Evolutionary conservation across 2,113 vertebrate species (phyloP).

Genomic region (Phycodurus eques): DNA sequence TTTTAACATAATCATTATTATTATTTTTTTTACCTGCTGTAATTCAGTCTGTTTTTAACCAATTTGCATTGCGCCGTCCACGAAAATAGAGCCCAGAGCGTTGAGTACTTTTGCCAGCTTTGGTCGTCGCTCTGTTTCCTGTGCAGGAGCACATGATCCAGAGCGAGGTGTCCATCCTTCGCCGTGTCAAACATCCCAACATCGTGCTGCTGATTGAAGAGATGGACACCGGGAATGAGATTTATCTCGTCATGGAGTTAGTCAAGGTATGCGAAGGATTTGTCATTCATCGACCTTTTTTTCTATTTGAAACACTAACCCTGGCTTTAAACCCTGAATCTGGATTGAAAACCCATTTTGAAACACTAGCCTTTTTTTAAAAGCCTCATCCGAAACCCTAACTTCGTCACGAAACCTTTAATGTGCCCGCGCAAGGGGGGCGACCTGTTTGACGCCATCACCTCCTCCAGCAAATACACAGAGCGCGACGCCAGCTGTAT

Average conservation of each 20-base stretch:
- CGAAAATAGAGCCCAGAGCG: no score
- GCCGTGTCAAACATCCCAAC: conserved; percentile 96
- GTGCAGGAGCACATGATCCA: conserved; percentile 97
- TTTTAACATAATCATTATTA: no score
- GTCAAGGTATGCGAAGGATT: conserved; percentile 83
- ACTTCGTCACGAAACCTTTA: neutral
- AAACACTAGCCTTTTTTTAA: neutral
- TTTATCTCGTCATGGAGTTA: conserved; percentile 97
- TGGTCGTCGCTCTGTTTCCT: neutral
- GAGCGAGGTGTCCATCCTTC: conserved; percentile 94
- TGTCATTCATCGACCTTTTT: no score
- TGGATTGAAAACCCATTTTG: neutral
- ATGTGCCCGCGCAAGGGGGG: conserved; percentile 80
- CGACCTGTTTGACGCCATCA: conserved; percentile 97
- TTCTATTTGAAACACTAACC: no score
- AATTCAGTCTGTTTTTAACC: neutral
- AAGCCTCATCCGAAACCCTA: neutral
- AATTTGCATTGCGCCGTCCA: no score
- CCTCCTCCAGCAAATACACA: conserved; percentile 96
- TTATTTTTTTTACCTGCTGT: neutral
- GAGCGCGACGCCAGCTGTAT: conserved; percentile 95
- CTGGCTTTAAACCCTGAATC: no score
- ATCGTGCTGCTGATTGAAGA: conserved; percentile 97
- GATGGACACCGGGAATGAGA: conserved; percentile 89
- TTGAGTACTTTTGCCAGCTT: neutral